Evolutionary conservation across 2,888 invertebrate genomes (phyloP).

Genomic region (Trachelus stipa): DNA sequence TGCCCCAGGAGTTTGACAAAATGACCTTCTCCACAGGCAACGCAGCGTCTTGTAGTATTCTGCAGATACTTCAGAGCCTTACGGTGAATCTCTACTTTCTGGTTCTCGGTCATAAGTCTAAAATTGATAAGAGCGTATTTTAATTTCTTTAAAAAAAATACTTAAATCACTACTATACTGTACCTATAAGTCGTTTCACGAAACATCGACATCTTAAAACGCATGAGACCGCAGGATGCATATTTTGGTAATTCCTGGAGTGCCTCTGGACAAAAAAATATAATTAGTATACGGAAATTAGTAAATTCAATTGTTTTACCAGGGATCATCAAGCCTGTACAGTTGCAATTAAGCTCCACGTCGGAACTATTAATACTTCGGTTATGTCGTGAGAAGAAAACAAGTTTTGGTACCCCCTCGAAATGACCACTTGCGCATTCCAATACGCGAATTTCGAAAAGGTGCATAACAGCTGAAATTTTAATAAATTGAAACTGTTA

Average conservation of each 20-base stretch:
- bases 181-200: conserved; percentile 72
- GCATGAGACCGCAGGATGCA: conserved; percentile 74
- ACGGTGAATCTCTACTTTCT: conserved; percentile 73
- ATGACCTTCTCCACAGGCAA: conserved; percentile 70
- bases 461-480: conserved; percentile 69
- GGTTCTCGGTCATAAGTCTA: conserved; percentile 72
- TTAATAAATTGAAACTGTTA: conserved; percentile 1
- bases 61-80: conserved; percentile 72
- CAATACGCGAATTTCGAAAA: conserved; percentile 73
- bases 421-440: conserved; percentile 75
- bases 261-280: conserved; percentile 61
- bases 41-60: conserved; percentile 71
- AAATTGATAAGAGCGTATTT: neutral
- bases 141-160: neutral
- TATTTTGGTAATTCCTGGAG: conserved; percentile 71
- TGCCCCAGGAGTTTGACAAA: conserved; percentile 69
- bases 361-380: conserved; percentile 52
- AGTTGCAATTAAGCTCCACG: conserved; percentile 62
- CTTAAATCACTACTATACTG: neutral
- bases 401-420: conserved; percentile 61
- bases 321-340: conserved; percentile 60
- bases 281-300: conserved; percentile 13
- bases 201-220: conserved; percentile 71
- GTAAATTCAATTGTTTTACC: conserved; percentile 45
- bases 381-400: conserved; percentile 55